Base-by-base conservation (phyloP, 2,888 invertebrate genomes). In the Steinernema carpocapsae region DNA sequence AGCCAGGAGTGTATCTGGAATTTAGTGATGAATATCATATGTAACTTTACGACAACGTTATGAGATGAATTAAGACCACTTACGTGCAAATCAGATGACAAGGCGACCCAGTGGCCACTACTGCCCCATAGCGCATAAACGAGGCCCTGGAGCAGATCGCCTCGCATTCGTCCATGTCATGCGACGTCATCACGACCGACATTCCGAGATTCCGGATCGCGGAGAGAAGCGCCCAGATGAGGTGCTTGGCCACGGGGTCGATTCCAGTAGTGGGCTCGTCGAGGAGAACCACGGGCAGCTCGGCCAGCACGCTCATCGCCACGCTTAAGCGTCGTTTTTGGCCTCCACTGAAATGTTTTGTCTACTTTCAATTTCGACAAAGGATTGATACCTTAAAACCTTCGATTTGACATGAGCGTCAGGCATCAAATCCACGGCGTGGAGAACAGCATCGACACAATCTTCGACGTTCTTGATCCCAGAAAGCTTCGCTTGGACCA, bases 121-220 rank as follows among this genome's bases (percentile, higher is more conserved):
- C 48, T 24, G 74, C 56, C 1, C 80, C 80, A 14, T 73, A 70
- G 72, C 81, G 81, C 75, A 79, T 77, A 45, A 79, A 81, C 26
- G 78, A 81, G 26, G 81, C 81, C 22, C 79, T 73, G 72, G 59
- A 78, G 71, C 80, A 80, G 14, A 80, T 71, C 26, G 76, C 82
- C 56, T 85, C 85, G 56, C 84, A 85, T 70, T 85, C 85, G 59
- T 46, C 46, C 80, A 79, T 79, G 43, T 75, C 75, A 74, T 85
- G 85, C 7, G 84, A 83, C 4, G 85, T 85, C 37, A 85, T 75
- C 72, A 85, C 76, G 3, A 85, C 72, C 17, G 85, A 82, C 56
- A 80, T 79, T 32, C 78, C 75, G 29, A 80, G 82, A 46, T 77
- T 74, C 0, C 82, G 75, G 45, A 80, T 73, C 24, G 77, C 80